Evolutionary conservation across 2,888 invertebrate species (phyloP).

Genomic region (Augiades crinisus): DNA sequence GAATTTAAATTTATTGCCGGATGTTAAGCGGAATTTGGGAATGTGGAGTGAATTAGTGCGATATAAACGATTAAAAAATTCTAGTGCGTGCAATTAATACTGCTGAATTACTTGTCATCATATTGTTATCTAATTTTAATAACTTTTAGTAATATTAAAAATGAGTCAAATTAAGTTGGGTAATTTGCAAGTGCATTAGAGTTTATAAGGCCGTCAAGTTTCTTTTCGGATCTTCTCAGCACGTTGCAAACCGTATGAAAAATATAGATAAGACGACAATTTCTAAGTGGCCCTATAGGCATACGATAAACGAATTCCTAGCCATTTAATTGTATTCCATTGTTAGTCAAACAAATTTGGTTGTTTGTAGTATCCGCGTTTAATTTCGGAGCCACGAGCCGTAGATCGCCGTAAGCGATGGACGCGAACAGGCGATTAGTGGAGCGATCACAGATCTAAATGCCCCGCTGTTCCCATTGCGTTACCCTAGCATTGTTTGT

Average conservation of each 20-base stretch:
- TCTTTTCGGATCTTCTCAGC: no score
- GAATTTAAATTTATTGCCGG: slow-evolving; percentile 32
- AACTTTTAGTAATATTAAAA: no score
- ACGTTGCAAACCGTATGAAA: no score
- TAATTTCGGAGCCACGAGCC: not conserved
- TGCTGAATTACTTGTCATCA: not conserved
- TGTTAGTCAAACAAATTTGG: not conserved
- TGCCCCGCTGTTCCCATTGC: no score
- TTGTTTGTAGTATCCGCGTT: no score
- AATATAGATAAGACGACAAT: no score
- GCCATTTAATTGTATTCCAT: not conserved
- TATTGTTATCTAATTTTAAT: not conserved
- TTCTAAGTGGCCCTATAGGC: no score
- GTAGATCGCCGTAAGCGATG: not conserved
- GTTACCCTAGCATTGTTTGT: no score
- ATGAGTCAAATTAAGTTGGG: no score
- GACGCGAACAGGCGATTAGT: not conserved
- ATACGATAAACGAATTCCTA: no score
- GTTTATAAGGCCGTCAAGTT: no score
- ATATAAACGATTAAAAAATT: not conserved
- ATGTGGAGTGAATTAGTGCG: not conserved
- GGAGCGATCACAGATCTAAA: not conserved
- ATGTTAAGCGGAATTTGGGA: slow-evolving; percentile 20
- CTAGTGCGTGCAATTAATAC: not conserved
- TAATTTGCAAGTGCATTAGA: no score